Conservation (phyloP, 2,888 invertebrate species). For the Caenorhabditis zanzibari region DNA sequence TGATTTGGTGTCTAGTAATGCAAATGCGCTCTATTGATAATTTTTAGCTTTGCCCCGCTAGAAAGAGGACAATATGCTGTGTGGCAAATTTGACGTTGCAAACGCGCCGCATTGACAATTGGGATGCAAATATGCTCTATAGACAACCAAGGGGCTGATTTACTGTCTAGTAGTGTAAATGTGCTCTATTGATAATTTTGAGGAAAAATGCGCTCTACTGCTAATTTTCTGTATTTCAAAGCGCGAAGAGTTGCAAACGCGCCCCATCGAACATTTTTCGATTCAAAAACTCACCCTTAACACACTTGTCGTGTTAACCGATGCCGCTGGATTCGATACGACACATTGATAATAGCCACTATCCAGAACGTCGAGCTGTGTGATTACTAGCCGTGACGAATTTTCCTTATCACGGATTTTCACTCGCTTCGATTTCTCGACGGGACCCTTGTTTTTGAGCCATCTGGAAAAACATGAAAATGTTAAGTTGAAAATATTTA, state of each 20-base stretch:
- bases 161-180: no score
- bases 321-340: slow-evolving; percentile 81
- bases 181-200: no score
- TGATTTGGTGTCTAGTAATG: neutral
- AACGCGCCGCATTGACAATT: no score
- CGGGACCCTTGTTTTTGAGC: slow-evolving; percentile 80
- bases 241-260: neutral
- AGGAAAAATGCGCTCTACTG: neutral
- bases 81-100: no score
- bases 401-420: slow-evolving; percentile 78
- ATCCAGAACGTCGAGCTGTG: slow-evolving; percentile 81
- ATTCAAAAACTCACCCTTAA: slow-evolving; percentile 76
- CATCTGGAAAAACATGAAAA: slow-evolving; percentile 46
- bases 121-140: no score
- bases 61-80: neutral
- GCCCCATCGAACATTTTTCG: neutral
- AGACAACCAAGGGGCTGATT: no score
- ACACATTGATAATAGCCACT: slow-evolving; percentile 82
- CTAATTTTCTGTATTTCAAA: neutral
- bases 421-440: slow-evolving; percentile 80
- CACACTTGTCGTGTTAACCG: slow-evolving; percentile 82
- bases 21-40: slow-evolving; percentile 19
- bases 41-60: neutral
- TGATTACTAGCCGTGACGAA: slow-evolving; percentile 80
- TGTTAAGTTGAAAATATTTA: neutral